A percentile compares a stretch with the other conserved stretches of the same genome.
These are phyloP conservation scores for Telmatochromis sp. DNA, from an alignment of 2,113 vertebrate genomes.

Conservation along the genomic window DNA sequence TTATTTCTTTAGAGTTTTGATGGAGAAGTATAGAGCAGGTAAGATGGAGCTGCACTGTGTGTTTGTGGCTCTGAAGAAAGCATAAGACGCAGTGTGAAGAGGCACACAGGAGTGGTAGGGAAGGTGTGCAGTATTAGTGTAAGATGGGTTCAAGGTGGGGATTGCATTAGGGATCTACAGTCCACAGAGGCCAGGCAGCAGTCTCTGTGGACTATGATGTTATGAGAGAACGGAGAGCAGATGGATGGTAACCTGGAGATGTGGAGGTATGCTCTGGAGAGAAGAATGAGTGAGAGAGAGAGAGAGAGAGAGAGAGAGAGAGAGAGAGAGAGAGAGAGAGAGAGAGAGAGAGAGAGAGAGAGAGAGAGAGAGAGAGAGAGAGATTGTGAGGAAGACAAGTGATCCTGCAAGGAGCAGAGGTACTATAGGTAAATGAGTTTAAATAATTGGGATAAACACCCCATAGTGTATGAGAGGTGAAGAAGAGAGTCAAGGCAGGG, in stretches of 20 bases:
- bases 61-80: neutral
- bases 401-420: neutral
- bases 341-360: too few species aligned
- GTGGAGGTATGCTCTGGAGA: neutral
- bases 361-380: neutral
- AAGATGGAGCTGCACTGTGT: neutral
- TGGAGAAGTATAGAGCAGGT: neutral
- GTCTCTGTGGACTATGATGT: neutral
- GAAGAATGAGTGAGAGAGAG: neutral
- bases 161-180: neutral
- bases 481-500: neutral
- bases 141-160: neutral
- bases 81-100: neutral
- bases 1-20: neutral
- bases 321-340: neutral
- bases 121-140: neutral
- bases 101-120: neutral
- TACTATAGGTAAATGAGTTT: neutral
- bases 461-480: neutral
- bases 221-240: neutral
- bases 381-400: neutral
- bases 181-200: neutral
- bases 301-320: too few species aligned
- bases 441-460: neutral
- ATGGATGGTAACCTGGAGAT: neutral